Base-by-base conservation (phyloP, 2,797 vertebrate species). In the Ptychobarbus kaznakovi region DNA sequence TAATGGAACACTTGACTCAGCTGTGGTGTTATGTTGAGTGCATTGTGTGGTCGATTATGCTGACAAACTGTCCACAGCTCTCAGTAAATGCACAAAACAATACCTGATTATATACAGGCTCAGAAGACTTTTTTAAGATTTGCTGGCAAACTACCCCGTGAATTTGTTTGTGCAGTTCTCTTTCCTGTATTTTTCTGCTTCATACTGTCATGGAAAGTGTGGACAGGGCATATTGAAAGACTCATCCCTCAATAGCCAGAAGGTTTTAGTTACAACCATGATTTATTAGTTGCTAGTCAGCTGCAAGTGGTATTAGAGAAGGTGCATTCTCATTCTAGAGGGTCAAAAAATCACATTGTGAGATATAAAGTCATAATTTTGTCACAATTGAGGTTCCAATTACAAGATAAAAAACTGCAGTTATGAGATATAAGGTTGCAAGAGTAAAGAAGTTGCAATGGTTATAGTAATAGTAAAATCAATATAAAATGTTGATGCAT, bases 21-120 rank as follows among this genome's bases (percentile, higher is more conserved):
- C 15, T 3, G n/a, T 38, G 81, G 51, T 28, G 25, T 83, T 80
- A 84, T 44, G 80, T 79, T 78, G 79, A 86, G 79, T 32, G n/a
- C 49, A 32, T 73, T 56, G 25, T 86, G 56, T 74, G 58, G 72
- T 58, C 69, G 35, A 89, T 82, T 82, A 78, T 77, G 74, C 80
- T 88, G 78, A 70, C 75, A 66, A 68, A 80, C 53, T 77, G 78
- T 79, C 78, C 85, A 81, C 82, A 81, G 56, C 70, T 86, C 66
- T 77, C 73, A 86, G 72, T 69, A 85, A 84, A 85, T 72, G 73
- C 70, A 86, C 56, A 69, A 80, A 51, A 61, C 53, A 56, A 32
- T 51, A 44, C 35, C 20, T 38, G 79, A 86, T 81, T 85, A 61
- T 13, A 35, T 42, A 85, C 58, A 35, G 61, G 46, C 49, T 46